phyloP scores from a whole-genome alignment of 2,888 invertebrate genomes.

The Listrodromus nycthemerus region DNA sequence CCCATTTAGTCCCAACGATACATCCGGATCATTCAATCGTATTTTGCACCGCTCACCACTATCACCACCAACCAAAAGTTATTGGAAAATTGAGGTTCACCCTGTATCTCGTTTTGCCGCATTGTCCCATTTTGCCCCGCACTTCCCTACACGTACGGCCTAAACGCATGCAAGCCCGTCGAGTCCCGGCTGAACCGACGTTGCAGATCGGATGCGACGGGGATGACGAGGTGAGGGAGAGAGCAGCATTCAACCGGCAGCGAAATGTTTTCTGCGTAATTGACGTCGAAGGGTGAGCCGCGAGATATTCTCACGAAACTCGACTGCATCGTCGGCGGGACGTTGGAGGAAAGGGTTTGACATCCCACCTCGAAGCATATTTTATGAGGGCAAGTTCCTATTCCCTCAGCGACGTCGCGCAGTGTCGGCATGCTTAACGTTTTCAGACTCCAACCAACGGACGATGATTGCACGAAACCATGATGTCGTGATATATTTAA shows the following conservation, averaged over 20 bases:
- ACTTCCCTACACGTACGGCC: too few relatives aligned
- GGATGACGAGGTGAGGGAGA: conserved; percentile 34
- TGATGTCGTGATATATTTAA: too few relatives aligned
- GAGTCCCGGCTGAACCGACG: not conserved
- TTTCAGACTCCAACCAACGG: not conserved
- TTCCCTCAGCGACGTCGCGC: not conserved
- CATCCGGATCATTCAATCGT: too few relatives aligned
- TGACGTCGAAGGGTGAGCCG: conserved; percentile 20
- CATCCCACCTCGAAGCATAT: not conserved
- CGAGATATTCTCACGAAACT: conserved; percentile 47
- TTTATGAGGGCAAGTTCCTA: not conserved
- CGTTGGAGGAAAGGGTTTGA: not conserved
- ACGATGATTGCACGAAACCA: not conserved
- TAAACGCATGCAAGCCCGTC: too few relatives aligned
- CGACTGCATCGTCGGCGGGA: conserved; percentile 21
- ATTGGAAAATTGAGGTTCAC: too few relatives aligned
- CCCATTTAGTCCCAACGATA: too few relatives aligned
- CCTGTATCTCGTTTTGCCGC: too few relatives aligned
- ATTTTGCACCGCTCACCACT: too few relatives aligned
- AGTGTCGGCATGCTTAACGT: not conserved
- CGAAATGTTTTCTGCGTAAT: not conserved
- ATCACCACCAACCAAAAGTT: too few relatives aligned
- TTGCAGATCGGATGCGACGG: conserved; percentile 1
- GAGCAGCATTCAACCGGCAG: not conserved
- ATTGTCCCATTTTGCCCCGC: too few relatives aligned